phyloP scores from a whole-genome alignment of 2,888 invertebrate genomes.

The Nephrocerus scutellatus region DNA sequence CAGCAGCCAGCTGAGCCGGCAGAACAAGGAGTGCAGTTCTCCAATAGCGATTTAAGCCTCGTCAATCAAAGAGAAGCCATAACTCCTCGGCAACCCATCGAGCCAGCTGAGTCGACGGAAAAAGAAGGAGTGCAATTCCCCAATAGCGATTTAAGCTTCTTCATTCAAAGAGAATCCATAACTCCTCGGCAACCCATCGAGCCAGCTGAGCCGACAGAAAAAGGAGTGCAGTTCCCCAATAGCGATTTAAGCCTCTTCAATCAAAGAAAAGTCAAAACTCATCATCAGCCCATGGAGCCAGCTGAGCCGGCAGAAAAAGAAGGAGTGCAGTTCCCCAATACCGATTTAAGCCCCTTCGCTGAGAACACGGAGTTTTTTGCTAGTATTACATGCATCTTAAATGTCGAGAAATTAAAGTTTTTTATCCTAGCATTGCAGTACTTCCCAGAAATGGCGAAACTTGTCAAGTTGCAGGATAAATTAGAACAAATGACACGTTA shows the following conservation, averaged over 20 bases:
- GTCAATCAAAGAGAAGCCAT: too few species aligned
- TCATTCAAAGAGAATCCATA: too few species aligned
- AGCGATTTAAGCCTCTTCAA: too few species aligned
- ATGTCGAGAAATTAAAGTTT: conserved; percentile 17
- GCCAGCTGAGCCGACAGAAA: too few species aligned
- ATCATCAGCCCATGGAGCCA: too few species aligned
- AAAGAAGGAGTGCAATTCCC: neutral
- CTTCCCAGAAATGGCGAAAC: conserved; percentile 13
- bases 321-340: neutral
- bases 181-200: too few species aligned
- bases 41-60: neutral
- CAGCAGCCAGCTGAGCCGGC: too few species aligned
- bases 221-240: neutral
- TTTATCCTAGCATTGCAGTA: conserved; percentile 13
- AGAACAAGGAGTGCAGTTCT: neutral
- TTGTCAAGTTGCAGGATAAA: too few species aligned
- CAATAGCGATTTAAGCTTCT: conserved; percentile 11
- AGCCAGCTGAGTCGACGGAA: too few species aligned
- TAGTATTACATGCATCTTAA: conserved; percentile 17
- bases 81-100: too few species aligned
- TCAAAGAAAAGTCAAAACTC: too few species aligned
- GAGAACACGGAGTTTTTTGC: conserved; percentile 15
- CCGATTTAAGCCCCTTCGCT: conserved; percentile 13
- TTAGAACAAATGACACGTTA: conserved; percentile 14
- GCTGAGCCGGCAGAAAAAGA: too few species aligned